Base-by-base conservation (phyloP, 1,140 invertebrate species). In the Zophobas atratus region DNA sequence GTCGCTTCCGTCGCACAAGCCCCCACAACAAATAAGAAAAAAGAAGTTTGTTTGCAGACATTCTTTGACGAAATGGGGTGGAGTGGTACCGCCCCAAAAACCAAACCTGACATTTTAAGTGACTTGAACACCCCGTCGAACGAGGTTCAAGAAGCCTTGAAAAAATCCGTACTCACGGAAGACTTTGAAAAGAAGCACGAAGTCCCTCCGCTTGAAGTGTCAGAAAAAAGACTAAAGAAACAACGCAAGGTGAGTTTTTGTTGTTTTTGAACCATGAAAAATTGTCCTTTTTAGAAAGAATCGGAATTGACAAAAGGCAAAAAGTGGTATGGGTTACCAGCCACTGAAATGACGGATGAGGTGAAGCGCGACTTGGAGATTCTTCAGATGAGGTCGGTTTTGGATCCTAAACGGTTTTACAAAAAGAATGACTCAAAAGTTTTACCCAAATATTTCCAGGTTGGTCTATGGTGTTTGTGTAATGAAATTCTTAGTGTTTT, bases 361-460 rank as follows among this genome's bases (percentile, higher is more conserved):
- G 85, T 94, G 2, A 94, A 94, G 84, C 93, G 94, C 83, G 97
- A 99, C 86, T 88, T 99, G 2, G 91, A 95, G 87, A 86, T 98
- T 1, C 85, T 99, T 0, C 93, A 95, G 87, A 98, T 99, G 96
- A 91, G 98, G 84, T 94, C 94, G n/a, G 94, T 92, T 2, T 87
- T 99, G 1, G 94, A 99, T 89, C 94, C 96, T 0, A 98, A 98
- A 86, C 92, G 92, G 71, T 98, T 98, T 84, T 99, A 98, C 87
- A 98, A 98, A 86, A 95, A 95, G 80, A 97, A 96, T 86, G 96
- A 97, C 85, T 89, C 94, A 46, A 93, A 95, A 88, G 91, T 90
- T 0, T 83, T 97, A 39, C 96, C 97, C 0, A 98, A 98, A 89
- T 98, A 96, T 85, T 98, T 99, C 85, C 94, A 97, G 88, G 93